Conservation (phyloP, 35 echinoderm and acorn worm genomes). For the Patiria miniata region DNA sequence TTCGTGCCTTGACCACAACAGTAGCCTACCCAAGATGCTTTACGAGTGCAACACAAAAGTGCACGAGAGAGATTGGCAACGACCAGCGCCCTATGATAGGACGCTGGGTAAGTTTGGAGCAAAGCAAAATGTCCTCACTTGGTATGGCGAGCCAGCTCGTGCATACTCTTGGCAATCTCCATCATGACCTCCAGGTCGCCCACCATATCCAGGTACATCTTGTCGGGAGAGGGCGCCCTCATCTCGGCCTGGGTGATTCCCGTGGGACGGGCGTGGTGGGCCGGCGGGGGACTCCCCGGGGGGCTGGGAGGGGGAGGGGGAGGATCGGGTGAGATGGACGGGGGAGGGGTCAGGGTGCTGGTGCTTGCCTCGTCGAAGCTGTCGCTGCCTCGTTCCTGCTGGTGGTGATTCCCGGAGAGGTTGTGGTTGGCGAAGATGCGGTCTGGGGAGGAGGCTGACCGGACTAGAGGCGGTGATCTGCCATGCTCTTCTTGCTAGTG, state of each 20-base stretch:
- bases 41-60: too few species aligned
- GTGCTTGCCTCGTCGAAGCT: neutral
- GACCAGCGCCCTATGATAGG: too few species aligned
- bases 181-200: conserved; percentile 40
- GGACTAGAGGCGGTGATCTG: neutral
- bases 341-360: neutral
- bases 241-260: neutral
- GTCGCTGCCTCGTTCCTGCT: neutral
- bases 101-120: too few species aligned
- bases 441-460: neutral
- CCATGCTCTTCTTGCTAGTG: neutral
- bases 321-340: neutral
- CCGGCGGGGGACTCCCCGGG: neutral
- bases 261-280: neutral
- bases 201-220: conserved; percentile 9
- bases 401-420: neutral
- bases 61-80: too few species aligned
- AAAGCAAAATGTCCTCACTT: neutral
- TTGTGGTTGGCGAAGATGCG: conserved; percentile 3
- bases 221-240: neutral
- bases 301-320: neutral
- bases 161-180: conserved; percentile 24
- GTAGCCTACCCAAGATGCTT: too few species aligned
- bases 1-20: too few species aligned
- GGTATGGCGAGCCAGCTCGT: conserved; percentile 27